Evolutionary conservation across 2,888 invertebrate species (phyloP).

Genomic region (Sturmia bella): DNA sequence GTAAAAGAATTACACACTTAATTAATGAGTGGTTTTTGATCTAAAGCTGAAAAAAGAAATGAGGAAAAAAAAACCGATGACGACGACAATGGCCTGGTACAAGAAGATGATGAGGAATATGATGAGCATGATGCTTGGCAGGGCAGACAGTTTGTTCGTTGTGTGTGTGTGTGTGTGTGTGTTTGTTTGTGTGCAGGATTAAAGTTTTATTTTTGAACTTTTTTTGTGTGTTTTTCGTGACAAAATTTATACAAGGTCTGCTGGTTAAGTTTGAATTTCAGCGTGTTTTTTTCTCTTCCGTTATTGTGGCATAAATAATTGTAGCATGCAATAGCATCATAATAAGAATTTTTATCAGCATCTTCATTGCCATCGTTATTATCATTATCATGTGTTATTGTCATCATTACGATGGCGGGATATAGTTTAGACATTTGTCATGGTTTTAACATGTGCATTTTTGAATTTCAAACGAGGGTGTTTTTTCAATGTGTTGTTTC

Average conservation of each 20-base stretch:
- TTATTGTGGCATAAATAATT: conserved; percentile 11
- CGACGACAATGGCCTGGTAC: neutral
- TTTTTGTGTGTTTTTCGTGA: conserved; percentile 40
- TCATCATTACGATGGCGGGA: conserved; percentile 45
- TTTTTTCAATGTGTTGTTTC: conserved; percentile 49
- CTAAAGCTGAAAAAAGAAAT: conserved; percentile 54
- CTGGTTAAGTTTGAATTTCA: conserved; percentile 42
- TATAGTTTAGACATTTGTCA: conserved; percentile 69
- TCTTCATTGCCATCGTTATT: conserved; percentile 49
- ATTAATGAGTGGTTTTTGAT: conserved; percentile 79
- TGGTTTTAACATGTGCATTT: conserved; percentile 61
- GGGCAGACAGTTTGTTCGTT: conserved; percentile 7
- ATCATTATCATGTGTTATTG: conserved; percentile 28
- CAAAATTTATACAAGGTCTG: conserved; percentile 66
- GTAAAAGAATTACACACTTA: conserved; percentile 79
- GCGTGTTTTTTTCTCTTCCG: conserved; percentile 2
- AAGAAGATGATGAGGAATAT: too few relatives aligned
- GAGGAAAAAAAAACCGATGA: neutral
- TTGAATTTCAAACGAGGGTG: conserved; percentile 57
- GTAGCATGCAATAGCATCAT: conserved; percentile 15
- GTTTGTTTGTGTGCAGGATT: conserved; percentile 39
- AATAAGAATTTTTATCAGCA: conserved; percentile 24
- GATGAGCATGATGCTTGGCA: neutral
- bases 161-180: conserved; percentile 8
- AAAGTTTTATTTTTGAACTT: conserved; percentile 15